These are phyloP conservation scores for Drosophila setifemur DNA, from an alignment of 1,140 invertebrate genomes.

Conservation along the genomic window DNA sequence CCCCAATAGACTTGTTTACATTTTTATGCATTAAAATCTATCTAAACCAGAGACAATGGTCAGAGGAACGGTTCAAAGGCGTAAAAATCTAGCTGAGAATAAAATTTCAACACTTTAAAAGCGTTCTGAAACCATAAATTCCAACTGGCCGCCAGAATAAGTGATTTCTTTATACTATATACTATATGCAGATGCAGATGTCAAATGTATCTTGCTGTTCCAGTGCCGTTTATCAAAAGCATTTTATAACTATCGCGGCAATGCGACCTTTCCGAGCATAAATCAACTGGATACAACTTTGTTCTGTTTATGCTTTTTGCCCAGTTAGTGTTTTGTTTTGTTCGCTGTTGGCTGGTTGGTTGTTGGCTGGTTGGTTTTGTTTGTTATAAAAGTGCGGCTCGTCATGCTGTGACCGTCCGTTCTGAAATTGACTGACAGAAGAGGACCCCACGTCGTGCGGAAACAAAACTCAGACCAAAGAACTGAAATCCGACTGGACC, in stretches of 20 bases:
- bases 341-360: not conserved
- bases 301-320: slow-evolving; percentile 54
- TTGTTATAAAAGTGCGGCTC: slow-evolving; percentile 46
- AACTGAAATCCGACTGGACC: slow-evolving; percentile 53
- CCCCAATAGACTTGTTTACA: slow-evolving; percentile 63
- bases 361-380: slow-evolving; percentile 27
- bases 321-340: slow-evolving; percentile 24
- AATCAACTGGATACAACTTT: slow-evolving; percentile 46
- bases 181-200: slow-evolving; percentile 25
- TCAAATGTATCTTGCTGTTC: slow-evolving; percentile 62
- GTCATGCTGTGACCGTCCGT: slow-evolving; percentile 59
- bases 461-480: not conserved
- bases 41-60: slow-evolving; percentile 26
- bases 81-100: slow-evolving; percentile 63
- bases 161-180: slow-evolving; percentile 3
- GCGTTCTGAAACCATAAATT: slow-evolving; percentile 63
- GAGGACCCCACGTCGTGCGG: slow-evolving; percentile 18
- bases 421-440: slow-evolving; percentile 42
- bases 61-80: slow-evolving; percentile 37
- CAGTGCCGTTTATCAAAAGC: slow-evolving; percentile 58
- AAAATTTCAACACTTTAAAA: slow-evolving; percentile 70
- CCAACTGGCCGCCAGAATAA: slow-evolving; percentile 24
- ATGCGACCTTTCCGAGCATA: slow-evolving; percentile 37
- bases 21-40: slow-evolving; percentile 50
- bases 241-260: slow-evolving; percentile 44